phyloP scores from a whole-genome alignment of 2,888 invertebrate species.

The Junonia oenone region DNA sequence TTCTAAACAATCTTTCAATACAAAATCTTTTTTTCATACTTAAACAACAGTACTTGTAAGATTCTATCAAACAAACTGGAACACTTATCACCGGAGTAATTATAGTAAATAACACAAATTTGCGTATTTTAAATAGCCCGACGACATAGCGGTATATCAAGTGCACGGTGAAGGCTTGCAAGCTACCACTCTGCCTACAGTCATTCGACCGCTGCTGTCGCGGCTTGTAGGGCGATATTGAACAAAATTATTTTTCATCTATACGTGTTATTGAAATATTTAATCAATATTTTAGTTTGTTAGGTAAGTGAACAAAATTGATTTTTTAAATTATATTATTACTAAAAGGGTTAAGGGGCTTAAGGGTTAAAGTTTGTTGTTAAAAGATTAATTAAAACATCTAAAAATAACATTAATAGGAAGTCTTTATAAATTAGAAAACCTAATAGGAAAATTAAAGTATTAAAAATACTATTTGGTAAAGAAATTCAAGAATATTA shows the following conservation, averaged over 20 bases:
- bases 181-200: conserved; percentile 26
- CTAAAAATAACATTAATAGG: no score
- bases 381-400: no score
- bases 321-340: neutral
- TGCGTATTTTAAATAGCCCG: conserved; percentile 24
- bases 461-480: no score
- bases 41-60: no score
- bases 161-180: conserved; percentile 55
- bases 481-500: no score
- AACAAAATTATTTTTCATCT: neutral
- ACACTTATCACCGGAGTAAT: neutral
- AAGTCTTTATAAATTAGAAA: no score
- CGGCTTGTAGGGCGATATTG: conserved; percentile 1
- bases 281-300: neutral
- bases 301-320: conserved; percentile 1
- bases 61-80: neutral
- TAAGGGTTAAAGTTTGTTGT: no score
- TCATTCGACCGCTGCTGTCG: conserved; percentile 42
- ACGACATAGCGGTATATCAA: conserved; percentile 66
- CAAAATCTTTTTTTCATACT: no score
- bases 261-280: neutral
- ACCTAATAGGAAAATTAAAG: no score
- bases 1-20: no score
- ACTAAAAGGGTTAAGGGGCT: no score
- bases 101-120: neutral